Percentiles rank a stretch among this genome's conserved stretches.
These are phyloP conservation scores for Zaprionus davidi DNA, from an alignment of 1,140 invertebrate species.

Conservation along the genomic window DNA sequence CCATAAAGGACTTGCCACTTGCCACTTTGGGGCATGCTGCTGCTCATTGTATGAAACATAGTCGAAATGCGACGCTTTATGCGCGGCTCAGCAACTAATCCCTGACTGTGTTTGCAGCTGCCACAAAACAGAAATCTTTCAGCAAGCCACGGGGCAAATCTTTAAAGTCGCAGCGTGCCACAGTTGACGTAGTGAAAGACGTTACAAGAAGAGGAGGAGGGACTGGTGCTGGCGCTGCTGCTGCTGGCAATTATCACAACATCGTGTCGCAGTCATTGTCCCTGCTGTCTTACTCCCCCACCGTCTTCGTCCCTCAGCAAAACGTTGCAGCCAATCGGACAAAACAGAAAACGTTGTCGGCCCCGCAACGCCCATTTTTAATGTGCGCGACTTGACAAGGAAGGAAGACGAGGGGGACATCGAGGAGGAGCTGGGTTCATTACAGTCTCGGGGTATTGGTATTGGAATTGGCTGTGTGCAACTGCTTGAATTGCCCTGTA, in stretches of 20 bases:
- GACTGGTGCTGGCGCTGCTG: slow-evolving; percentile 31
- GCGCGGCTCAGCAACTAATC: slow-evolving; percentile 67
- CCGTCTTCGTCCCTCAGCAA: neutral
- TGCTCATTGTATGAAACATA: slow-evolving; percentile 41
- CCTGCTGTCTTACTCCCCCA: slow-evolving; percentile 16
- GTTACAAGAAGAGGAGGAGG: neutral
- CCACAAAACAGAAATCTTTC: slow-evolving; percentile 57
- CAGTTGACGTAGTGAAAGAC: neutral
- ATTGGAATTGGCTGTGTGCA: slow-evolving; percentile 54
- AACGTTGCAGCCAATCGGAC: slow-evolving; percentile 71
- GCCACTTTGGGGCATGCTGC: slow-evolving; percentile 28
- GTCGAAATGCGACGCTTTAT: slow-evolving; percentile 61
- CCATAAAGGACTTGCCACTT: slow-evolving; percentile 47
- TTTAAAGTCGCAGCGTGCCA: slow-evolving; percentile 56
- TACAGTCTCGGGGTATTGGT: slow-evolving; percentile 23
- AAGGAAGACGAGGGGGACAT: neutral
- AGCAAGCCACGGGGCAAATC: slow-evolving; percentile 54
- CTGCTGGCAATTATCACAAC: slow-evolving; percentile 78
- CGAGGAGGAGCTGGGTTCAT: neutral
- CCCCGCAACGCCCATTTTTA: slow-evolving; percentile 76
- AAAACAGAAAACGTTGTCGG: slow-evolving; percentile 50
- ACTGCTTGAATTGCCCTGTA: slow-evolving; percentile 79
- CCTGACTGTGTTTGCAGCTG: slow-evolving; percentile 60
- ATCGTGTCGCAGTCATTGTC: slow-evolving; percentile 76
- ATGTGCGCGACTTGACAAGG: slow-evolving; percentile 55